These are phyloP conservation scores for Empidonax alnorum DNA, from an alignment of 2,113 vertebrate species.

Conservation along the genomic window DNA sequence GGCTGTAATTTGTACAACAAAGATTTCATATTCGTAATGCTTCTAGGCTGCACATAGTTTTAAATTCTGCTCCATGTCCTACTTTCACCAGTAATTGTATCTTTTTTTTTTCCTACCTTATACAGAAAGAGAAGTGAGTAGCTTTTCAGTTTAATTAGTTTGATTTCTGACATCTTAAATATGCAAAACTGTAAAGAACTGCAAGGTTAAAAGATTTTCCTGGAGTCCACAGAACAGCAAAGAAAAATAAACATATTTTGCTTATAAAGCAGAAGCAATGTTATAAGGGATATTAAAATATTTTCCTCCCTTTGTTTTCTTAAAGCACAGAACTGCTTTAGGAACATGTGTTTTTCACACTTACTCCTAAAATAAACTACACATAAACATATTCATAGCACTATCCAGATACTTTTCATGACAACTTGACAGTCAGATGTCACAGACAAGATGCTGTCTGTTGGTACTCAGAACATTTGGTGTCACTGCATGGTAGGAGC, in stretches of 20 bases:
- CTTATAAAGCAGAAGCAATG: background rate
- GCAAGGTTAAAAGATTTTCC: conserved; percentile 67
- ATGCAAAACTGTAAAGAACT: background rate
- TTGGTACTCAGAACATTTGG: background rate
- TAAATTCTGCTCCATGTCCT: conserved; percentile 18
- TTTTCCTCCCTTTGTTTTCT: conserved; percentile 10
- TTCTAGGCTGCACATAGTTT: conserved; percentile 3
- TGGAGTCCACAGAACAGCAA: background rate
- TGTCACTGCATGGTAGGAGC: background rate
- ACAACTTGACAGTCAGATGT: conserved; percentile 46
- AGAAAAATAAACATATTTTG: conserved; percentile 24
- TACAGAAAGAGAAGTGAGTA: background rate
- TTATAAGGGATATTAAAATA: background rate
- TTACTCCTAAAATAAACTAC: conserved; percentile 25
- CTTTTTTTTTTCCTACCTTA: background rate
- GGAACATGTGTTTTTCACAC: background rate
- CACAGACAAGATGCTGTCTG: conserved; percentile 5
- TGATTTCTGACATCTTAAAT: conserved; percentile 37
- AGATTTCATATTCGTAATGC: conserved; percentile 15
- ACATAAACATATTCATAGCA: background rate
- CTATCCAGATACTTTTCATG: background rate
- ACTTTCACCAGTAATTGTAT: conserved; percentile 20
- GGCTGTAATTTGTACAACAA: conserved; percentile 20
- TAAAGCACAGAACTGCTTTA: background rate
- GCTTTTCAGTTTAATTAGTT: conserved; percentile 46